Evolutionary conservation across 1,140 invertebrate species (phyloP).

Genomic region (Dendrolimus kikuchii): DNA sequence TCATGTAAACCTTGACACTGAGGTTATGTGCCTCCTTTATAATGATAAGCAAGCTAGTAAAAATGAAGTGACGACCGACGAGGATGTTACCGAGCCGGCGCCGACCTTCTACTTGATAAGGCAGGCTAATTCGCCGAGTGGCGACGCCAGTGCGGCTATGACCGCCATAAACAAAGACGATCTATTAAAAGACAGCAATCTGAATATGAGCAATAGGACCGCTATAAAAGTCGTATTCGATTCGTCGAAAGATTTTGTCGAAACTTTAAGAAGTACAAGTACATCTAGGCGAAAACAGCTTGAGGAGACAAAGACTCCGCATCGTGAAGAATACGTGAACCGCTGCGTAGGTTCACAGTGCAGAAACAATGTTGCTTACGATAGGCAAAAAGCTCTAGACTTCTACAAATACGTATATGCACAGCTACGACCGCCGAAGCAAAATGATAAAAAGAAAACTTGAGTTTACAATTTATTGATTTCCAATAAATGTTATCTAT

Average conservation of each 20-base stretch:
- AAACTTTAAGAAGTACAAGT: conserved; percentile 49
- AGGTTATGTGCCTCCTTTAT: conserved; percentile 63
- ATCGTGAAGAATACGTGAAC: conserved; percentile 38
- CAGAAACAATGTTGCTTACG: conserved; percentile 45
- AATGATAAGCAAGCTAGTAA: conserved; percentile 47
- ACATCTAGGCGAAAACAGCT: conserved; percentile 24
- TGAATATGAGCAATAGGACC: conserved; percentile 61
- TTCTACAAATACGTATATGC: conserved; percentile 69
- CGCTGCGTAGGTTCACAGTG: conserved; percentile 42
- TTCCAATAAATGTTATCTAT: conserved; percentile 15
- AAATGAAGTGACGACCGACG: conserved; percentile 40
- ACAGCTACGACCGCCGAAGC: conserved; percentile 44
- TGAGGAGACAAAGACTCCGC: conserved; percentile 25
- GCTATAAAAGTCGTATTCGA: conserved; percentile 59
- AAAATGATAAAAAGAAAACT: conserved; percentile 31
- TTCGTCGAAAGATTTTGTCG: conserved; percentile 56
- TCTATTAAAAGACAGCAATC: conserved; percentile 46
- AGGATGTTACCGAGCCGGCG: conserved; percentile 52
- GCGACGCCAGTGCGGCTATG: conserved; percentile 46
- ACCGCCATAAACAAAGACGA: conserved; percentile 56
- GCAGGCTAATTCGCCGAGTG: conserved; percentile 42
- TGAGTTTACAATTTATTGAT: conserved; percentile 22
- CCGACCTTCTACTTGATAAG: conserved; percentile 65
- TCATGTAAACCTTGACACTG: conserved; percentile 49
- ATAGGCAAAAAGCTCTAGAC: conserved; percentile 61